These are phyloP conservation scores for Linnaemya vulpina DNA, from an alignment of 2,888 invertebrate species.

Conservation along the genomic window DNA sequence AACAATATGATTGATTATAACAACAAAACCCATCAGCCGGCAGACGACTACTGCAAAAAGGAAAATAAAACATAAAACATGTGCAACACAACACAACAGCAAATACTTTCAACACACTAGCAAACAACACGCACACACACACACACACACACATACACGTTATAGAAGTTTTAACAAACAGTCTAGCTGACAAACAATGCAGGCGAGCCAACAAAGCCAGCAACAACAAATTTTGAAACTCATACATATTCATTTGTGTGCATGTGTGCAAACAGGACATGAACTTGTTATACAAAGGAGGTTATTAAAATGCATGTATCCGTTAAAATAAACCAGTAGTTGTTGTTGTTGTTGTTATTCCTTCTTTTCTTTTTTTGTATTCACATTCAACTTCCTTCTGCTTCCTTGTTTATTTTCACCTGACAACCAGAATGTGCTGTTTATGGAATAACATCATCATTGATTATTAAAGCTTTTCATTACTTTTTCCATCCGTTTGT, in stretches of 20 bases:
- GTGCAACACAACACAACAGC: constrained; percentile 63
- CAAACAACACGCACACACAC: neutral
- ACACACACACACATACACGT: neutral
- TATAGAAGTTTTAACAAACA: constrained; percentile 27
- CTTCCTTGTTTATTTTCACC: constrained; percentile 12
- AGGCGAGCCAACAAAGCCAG: constrained; percentile 20
- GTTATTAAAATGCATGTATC: constrained; percentile 71
- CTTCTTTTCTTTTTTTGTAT: no score
- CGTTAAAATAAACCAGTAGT: constrained; percentile 38
- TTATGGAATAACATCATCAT: constrained; percentile 59
- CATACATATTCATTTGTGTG: constrained; percentile 14
- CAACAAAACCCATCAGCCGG: constrained; percentile 52
- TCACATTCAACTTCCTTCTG: constrained; percentile 10
- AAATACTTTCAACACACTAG: constrained; percentile 45
- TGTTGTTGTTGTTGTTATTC: constrained; percentile 19
- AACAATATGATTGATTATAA: constrained; percentile 72
- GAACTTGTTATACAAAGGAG: constrained; percentile 70
- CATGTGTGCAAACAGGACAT: constrained; percentile 62
- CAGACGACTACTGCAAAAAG: constrained; percentile 34
- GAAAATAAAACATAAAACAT: constrained; percentile 34
- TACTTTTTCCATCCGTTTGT: constrained; percentile 4
- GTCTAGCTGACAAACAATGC: constrained; percentile 33
- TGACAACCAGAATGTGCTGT: constrained; percentile 64
- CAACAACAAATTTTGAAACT: neutral
- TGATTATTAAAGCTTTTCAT: constrained; percentile 45